A percentile compares a stretch with the other conserved stretches of the same genome.
Evolutionary conservation across 2,888 invertebrate genomes (phyloP).

Genomic region (Apotomis capreana): DNA sequence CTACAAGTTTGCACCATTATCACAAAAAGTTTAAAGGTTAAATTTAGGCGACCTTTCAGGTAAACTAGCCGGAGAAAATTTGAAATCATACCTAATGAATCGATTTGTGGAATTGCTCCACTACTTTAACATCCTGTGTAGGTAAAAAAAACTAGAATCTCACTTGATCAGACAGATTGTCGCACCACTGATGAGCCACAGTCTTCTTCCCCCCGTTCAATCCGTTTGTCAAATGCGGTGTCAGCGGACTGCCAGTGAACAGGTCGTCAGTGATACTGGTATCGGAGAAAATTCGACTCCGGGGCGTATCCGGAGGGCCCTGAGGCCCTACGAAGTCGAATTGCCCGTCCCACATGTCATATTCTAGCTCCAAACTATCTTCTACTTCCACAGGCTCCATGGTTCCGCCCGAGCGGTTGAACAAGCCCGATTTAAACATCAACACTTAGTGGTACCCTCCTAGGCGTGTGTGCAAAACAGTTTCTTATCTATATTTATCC

Average conservation of each 20-base stretch:
- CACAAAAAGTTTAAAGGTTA: no score
- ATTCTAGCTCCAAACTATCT: conserved; percentile 88
- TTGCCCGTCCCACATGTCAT: conserved; percentile 95
- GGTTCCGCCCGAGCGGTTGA: conserved; percentile 72
- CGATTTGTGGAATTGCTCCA: no score
- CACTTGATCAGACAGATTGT: conserved; percentile 85
- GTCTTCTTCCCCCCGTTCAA: conserved; percentile 83
- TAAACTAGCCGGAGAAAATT: not conserved
- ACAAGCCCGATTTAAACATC: conserved; percentile 79
- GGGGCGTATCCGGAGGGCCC: conserved; percentile 65
- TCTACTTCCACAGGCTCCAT: conserved; percentile 78
- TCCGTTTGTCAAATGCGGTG: conserved; percentile 75
- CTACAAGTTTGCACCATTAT: not conserved
- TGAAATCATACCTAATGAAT: no score
- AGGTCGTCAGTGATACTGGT: conserved; percentile 75
- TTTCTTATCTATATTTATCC: conserved; percentile 70
- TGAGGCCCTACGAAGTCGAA: conserved; percentile 91
- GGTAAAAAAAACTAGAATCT: conserved; percentile 48
- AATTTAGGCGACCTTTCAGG: no score
- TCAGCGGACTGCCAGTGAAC: conserved; percentile 75
- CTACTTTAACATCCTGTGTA: no score
- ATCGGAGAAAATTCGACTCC: conserved; percentile 71
- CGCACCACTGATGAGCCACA: conserved; percentile 82
- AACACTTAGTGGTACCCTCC: conserved; percentile 53
- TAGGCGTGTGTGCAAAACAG: conserved; percentile 54